These are phyloP conservation scores for Limnephilus lunatus DNA, from an alignment of 2,888 invertebrate genomes.

Conservation along the genomic window DNA sequence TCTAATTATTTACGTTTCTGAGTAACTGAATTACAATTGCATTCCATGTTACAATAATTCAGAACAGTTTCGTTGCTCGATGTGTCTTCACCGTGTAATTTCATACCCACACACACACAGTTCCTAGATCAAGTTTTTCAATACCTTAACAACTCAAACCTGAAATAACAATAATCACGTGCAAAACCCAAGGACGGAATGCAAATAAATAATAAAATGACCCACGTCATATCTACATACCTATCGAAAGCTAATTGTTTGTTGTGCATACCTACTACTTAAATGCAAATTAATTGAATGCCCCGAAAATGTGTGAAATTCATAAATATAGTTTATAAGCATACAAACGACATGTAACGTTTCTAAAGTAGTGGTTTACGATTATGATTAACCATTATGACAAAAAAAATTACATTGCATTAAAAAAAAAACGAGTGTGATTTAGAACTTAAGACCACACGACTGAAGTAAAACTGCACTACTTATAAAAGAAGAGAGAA, in stretches of 20 bases:
- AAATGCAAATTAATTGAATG: not conserved
- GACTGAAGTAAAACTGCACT: too few relatives aligned
- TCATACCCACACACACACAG: not conserved
- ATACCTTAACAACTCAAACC: not conserved
- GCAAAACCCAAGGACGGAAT: not conserved
- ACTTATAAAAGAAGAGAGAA: too few relatives aligned
- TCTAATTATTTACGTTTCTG: not conserved
- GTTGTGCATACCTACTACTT: not conserved
- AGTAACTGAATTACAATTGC: not conserved
- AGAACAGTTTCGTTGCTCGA: slow-evolving; percentile 2
- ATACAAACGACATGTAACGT: not conserved
- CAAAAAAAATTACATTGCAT: too few relatives aligned
- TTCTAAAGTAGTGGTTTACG: not conserved
- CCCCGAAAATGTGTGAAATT: not conserved
- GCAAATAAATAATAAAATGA: not conserved
- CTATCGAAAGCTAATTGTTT: not conserved
- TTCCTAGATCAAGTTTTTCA: not conserved
- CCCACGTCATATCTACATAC: not conserved
- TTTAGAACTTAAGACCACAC: too few relatives aligned
- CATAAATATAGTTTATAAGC: not conserved
- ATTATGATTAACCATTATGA: too few relatives aligned
- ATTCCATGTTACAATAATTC: not conserved
- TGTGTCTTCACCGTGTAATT: not conserved
- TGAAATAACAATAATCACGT: not conserved
- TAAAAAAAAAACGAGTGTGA: too few relatives aligned